These are phyloP conservation scores for Mus caroli DNA, from an alignment of 2,797 vertebrate genomes.

Conservation along the genomic window DNA sequence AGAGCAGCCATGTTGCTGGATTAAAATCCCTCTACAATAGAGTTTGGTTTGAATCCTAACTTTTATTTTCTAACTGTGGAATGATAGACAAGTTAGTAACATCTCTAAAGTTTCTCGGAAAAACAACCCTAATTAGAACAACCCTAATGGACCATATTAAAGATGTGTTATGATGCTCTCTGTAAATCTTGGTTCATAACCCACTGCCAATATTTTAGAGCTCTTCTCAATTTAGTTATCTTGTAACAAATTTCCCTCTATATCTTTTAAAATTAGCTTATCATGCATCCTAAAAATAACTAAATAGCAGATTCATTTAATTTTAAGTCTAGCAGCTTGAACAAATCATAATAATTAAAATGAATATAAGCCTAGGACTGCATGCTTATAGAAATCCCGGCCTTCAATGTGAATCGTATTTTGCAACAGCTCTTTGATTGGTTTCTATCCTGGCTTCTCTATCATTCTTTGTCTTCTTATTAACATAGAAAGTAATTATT, in stretches of 20 bases:
- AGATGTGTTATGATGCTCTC: neutral
- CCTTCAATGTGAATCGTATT: neutral
- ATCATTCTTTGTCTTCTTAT: neutral
- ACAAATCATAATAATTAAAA: neutral
- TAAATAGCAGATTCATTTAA: neutral
- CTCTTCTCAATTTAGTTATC: neutral
- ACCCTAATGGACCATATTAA: neutral
- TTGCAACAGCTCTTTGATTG: neutral
- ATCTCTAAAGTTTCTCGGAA: neutral
- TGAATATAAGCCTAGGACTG: neutral
- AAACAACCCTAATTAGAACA: neutral
- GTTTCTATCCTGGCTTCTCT: neutral
- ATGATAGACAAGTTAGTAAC: neutral
- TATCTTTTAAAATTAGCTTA: neutral
- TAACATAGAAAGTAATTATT: neutral
- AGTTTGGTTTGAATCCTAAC: neutral
- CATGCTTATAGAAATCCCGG: neutral
- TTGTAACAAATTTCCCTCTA: fast-evolving
- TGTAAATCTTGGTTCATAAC: neutral
- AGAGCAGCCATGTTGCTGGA: neutral
- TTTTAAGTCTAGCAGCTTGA: neutral
- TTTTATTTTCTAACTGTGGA: neutral
- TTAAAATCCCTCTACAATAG: neutral
- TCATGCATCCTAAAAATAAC: neutral
- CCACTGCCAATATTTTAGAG: neutral